phyloP scores from a whole-genome alignment of 2,888 invertebrate genomes.

The Teleogryllus oceanicus region DNA sequence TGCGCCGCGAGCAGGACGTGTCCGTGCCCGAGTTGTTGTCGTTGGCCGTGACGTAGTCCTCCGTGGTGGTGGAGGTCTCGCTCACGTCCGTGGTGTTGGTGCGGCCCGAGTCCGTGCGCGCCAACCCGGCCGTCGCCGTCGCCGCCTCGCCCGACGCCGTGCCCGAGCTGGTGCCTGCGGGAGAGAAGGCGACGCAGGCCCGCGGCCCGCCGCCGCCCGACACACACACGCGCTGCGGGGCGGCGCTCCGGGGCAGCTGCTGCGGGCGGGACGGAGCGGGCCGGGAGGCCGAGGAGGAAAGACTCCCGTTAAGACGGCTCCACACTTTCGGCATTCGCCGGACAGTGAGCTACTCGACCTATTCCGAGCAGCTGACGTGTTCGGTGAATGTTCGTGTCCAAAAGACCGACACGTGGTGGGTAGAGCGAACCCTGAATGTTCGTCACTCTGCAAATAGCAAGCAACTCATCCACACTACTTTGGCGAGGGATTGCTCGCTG shows the following conservation, averaged over 20 bases:
- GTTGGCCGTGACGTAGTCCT: constrained; percentile 85
- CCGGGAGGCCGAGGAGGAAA: background rate
- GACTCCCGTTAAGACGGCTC: too few species aligned
- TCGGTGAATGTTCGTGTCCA: too few species aligned
- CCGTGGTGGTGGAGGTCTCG: constrained; percentile 86
- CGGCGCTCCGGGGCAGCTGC: background rate
- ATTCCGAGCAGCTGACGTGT: too few species aligned
- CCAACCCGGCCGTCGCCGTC: constrained; percentile 49
- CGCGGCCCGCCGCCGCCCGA: background rate
- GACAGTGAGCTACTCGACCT: too few species aligned
- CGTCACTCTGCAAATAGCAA: too few species aligned
- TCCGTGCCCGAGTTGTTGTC: constrained; percentile 42
- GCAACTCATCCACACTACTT: too few species aligned
- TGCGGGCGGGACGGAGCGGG: background rate
- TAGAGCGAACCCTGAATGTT: too few species aligned
- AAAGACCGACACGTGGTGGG: too few species aligned
- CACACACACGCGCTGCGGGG: too few species aligned
- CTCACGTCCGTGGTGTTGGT: constrained; percentile 61
- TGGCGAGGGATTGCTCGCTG: too few species aligned
- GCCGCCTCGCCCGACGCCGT: background rate
- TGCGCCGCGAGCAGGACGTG: constrained; percentile 40
- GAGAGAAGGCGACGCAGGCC: background rate
- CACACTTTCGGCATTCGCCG: too few species aligned
- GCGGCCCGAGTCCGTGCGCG: constrained; percentile 61
- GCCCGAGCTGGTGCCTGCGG: background rate